phyloP scores from a whole-genome alignment of 2,113 vertebrate species.

The Indicator indicator region DNA sequence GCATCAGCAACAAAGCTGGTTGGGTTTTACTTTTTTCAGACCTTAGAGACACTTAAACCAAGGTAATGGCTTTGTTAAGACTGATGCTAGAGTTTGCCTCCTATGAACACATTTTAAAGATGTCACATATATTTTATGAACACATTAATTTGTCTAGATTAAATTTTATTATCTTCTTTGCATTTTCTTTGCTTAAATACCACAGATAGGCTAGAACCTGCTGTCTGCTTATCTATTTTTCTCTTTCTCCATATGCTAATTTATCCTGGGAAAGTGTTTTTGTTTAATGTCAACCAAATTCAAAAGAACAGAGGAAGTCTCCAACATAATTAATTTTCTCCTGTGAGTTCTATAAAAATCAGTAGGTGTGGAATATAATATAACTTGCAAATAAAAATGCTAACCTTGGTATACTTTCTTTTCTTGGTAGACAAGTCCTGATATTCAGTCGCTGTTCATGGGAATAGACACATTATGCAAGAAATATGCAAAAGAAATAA shows the following conservation, averaged over 20 bases:
- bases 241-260: neutral
- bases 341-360: neutral
- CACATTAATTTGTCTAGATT: neutral
- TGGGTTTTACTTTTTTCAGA: neutral
- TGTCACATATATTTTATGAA: neutral
- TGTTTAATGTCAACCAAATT: neutral
- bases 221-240: neutral
- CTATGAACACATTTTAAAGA: neutral
- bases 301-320: neutral
- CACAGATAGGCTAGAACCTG: neutral
- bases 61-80: neutral
- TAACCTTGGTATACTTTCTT: slow-evolving; percentile 29
- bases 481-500: slow-evolving; percentile 83
- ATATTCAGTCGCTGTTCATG: slow-evolving; percentile 88
- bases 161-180: neutral
- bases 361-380: neutral
- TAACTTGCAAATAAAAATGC: neutral
- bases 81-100: neutral
- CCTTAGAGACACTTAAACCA: neutral
- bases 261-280: neutral
- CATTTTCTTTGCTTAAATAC: neutral
- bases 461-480: slow-evolving; percentile 78
- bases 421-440: slow-evolving; percentile 81
- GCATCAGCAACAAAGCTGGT: neutral
- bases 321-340: neutral